Evolutionary conservation across 2,888 invertebrate genomes (phyloP).

Genomic region (Thymelicus lineola): DNA sequence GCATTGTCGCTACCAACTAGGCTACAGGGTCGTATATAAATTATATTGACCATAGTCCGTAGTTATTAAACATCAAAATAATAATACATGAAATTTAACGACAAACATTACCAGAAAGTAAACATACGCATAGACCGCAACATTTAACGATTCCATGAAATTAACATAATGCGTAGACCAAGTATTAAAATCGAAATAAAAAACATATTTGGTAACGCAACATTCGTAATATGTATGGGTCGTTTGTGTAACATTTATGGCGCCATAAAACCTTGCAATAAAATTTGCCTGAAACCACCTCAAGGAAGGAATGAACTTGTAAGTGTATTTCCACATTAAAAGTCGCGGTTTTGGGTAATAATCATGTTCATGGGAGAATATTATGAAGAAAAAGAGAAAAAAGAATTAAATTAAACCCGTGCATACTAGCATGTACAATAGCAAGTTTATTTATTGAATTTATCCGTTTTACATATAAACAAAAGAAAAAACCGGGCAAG

Average conservation of each 20-base stretch:
- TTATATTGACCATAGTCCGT: too few species aligned
- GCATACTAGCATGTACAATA: too few species aligned
- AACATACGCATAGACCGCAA: background rate
- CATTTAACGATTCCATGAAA: constrained; percentile 24
- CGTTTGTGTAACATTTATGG: constrained; percentile 36
- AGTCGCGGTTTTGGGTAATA: constrained; percentile 18
- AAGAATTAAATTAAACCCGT: too few species aligned
- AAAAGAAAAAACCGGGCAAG: too few species aligned
- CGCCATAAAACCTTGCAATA: constrained; percentile 36
- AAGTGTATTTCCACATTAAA: constrained; percentile 33
- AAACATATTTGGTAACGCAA: constrained; percentile 36
- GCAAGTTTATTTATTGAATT: too few species aligned
- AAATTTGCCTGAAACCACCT: constrained; percentile 38
- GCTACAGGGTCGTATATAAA: too few species aligned
- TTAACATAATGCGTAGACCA: constrained; percentile 33
- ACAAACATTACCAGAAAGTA: background rate
- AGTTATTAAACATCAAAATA: too few species aligned
- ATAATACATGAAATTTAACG: too few species aligned
- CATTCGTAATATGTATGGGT: constrained; percentile 37
- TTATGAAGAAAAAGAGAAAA: too few species aligned
- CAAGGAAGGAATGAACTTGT: constrained; percentile 35
- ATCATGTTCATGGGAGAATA: background rate
- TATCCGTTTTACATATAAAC: too few species aligned
- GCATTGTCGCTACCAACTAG: too few species aligned
- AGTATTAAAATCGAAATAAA: constrained; percentile 37